These are phyloP conservation scores for Chelonia mydas DNA, from an alignment of 2,797 vertebrate genomes.

Conservation along the genomic window DNA sequence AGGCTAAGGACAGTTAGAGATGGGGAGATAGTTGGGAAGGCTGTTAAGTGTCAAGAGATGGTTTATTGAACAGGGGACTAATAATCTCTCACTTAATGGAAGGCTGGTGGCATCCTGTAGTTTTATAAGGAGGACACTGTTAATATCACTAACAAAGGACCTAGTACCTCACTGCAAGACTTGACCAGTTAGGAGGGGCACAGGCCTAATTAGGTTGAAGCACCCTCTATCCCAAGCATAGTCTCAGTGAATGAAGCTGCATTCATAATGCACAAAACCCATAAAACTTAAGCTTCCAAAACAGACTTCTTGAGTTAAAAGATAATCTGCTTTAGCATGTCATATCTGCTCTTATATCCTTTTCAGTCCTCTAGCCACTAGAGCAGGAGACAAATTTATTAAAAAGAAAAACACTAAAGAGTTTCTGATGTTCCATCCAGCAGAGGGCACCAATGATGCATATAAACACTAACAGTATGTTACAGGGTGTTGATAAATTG, in stretches of 20 bases:
- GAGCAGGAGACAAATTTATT: neutral
- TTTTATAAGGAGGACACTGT: neutral
- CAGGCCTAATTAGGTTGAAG: neutral
- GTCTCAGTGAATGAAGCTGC: neutral
- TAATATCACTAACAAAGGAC: neutral
- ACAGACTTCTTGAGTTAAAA: neutral
- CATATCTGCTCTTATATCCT: neutral
- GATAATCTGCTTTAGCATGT: neutral
- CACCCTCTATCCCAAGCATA: neutral
- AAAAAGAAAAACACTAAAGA: neutral
- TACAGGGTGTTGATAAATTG: neutral
- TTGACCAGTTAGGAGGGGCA: neutral
- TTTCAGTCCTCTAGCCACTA: neutral
- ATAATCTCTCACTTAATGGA: neutral
- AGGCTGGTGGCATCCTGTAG: neutral
- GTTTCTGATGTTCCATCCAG: neutral
- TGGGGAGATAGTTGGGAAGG: neutral
- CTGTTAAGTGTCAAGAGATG: neutral
- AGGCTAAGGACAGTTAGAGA: neutral
- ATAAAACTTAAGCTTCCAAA: neutral
- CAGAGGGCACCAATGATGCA: neutral
- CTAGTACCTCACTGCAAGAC: neutral
- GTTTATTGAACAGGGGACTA: conserved; percentile 29
- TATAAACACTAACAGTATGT: accelerated
- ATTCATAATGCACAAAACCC: neutral